phyloP scores from a whole-genome alignment of 1,140 invertebrate genomes.

The Zaprionus inermis region DNA sequence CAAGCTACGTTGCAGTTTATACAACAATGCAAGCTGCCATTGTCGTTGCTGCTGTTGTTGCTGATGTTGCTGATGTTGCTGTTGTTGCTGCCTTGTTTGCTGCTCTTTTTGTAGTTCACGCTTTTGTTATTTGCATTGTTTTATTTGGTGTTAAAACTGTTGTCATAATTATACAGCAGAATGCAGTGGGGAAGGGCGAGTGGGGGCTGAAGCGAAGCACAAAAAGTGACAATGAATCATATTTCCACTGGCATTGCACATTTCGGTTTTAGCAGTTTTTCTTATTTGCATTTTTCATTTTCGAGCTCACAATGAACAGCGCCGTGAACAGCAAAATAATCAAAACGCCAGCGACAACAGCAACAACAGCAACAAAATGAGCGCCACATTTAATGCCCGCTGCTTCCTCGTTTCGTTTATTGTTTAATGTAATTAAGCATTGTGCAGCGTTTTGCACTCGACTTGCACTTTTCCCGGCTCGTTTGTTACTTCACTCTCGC shows the following conservation, averaged over 20 bases:
- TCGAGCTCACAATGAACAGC: conserved; percentile 57
- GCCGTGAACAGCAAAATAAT: conserved; percentile 55
- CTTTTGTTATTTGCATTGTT: conserved; percentile 66
- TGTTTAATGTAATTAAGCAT: conserved; percentile 66
- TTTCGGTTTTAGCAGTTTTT: conserved; percentile 58
- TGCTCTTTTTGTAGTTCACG: conserved; percentile 23
- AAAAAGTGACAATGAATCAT: conserved; percentile 73
- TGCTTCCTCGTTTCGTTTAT: conserved; percentile 66
- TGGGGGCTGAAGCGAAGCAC: neutral
- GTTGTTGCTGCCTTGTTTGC: conserved; percentile 12
- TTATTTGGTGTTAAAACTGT: conserved; percentile 67
- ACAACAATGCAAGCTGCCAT: conserved; percentile 24
- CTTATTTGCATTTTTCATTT: conserved; percentile 38
- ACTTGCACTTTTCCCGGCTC: conserved; percentile 49
- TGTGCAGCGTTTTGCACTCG: conserved; percentile 45
- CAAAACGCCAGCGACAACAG: conserved; percentile 8
- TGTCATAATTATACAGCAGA: conserved; percentile 57
- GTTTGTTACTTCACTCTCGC: neutral
- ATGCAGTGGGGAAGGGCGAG: neutral
- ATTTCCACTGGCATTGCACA: conserved; percentile 79
- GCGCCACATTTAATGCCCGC: conserved; percentile 73
- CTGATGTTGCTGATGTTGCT: neutral
- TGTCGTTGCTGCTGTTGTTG: conserved; percentile 11
- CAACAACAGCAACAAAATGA: conserved; percentile 51
- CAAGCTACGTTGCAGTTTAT: conserved; percentile 34